Conservation (phyloP, 2,888 invertebrate species). For the Hydrotaea cyrtoneurina region DNA sequence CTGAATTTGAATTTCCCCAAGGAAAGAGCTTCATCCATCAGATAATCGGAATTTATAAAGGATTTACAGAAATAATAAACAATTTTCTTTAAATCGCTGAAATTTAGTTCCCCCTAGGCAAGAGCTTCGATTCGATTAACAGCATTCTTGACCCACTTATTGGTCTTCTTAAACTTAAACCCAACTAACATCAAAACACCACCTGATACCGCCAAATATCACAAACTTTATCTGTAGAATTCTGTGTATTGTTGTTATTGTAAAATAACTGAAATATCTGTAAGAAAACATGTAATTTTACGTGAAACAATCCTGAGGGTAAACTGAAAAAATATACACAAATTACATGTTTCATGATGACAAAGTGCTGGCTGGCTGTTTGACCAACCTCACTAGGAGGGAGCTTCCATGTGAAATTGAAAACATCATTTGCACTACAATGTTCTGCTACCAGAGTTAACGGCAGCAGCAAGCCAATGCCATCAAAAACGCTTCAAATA, state of each 20-base stretch:
- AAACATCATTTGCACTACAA: conserved; percentile 62
- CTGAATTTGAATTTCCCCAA: too few relatives aligned
- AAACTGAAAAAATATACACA: conserved; percentile 25
- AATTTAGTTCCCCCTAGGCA: too few relatives aligned
- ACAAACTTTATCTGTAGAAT: background rate
- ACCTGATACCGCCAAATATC: conserved; percentile 21
- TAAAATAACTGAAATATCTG: too few relatives aligned
- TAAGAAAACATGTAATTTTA: conserved; percentile 15
- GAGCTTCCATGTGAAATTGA: conserved; percentile 47
- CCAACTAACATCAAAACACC: background rate
- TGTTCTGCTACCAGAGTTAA: conserved; percentile 60
- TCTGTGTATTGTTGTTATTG: too few relatives aligned
- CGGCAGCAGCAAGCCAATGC: conserved; percentile 32
- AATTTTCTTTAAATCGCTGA: too few relatives aligned
- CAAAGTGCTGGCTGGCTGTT: background rate
- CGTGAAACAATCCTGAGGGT: conserved; percentile 49
- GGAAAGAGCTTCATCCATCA: too few relatives aligned
- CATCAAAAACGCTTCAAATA: background rate
- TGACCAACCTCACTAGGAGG: background rate
- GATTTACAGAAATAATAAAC: too few relatives aligned
- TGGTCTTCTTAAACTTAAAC: too few relatives aligned
- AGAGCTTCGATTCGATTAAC: too few relatives aligned
- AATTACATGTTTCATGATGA: conserved; percentile 54
- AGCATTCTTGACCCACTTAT: too few relatives aligned
- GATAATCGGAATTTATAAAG: too few relatives aligned